Base-by-base conservation (phyloP, 2,888 invertebrate species). In the Catocala sponsa region DNA sequence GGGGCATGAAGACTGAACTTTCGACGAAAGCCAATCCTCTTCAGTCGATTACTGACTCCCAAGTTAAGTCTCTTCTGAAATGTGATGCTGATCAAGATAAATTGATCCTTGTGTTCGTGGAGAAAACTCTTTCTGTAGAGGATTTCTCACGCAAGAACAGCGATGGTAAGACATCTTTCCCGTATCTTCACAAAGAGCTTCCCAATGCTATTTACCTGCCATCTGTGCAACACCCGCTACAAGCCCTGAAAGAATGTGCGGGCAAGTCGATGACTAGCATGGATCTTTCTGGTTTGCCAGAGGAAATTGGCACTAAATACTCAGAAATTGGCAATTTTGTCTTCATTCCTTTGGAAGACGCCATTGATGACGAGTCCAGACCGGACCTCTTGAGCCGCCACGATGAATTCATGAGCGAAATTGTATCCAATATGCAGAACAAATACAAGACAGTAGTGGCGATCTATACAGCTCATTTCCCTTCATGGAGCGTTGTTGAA, bases 211-310 rank as follows among this genome's bases (percentile, higher is more conserved):
- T 94, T 0, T 97, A 96, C 81, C 87, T 96, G 55, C 95, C 96
- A 7, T 94, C 95, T 15, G 97, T 97, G 0, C 93, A 95, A 49
- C 93, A 95, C 63, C 95, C 97, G 0, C 64, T 96, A 10, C 87
- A 89, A 0, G 95, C 95, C 0, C 76, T 97, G 43, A 92, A 95
- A 70, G 88, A 94, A 35, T 77, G 96, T 6, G 90, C 94, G 0
- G 89, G 91, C 4, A 82, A 84, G 13, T 80, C 85, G 9, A 88
- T 92, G 32, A 53, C 13, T 65, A 82, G 86, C 46, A 89, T 95
- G 0, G 86, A 76, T 6, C 72, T 94, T 0, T 92, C 89, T 5
- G 94, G 93, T 0, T 68, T 94, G 0, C 84, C 89, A 0, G 85
- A 85, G 0, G 88, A 90, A 15, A 81, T 90, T 0, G 72, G 60